Conservation (phyloP, 2,888 invertebrate genomes). For the Eilema sororculum region DNA sequence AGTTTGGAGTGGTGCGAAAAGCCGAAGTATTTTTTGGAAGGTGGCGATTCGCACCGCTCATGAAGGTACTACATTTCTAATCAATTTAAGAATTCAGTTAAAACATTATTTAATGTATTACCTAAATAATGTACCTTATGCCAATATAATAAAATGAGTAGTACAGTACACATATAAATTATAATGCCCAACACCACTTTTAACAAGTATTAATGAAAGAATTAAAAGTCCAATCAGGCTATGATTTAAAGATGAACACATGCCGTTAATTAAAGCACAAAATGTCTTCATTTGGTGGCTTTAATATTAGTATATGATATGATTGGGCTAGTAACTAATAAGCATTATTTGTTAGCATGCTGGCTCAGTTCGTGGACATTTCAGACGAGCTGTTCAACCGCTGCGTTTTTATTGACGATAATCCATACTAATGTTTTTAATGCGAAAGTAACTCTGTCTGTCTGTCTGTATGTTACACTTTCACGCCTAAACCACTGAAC, state of each 20-base stretch:
- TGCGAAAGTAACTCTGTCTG: no score
- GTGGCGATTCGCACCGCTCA: no score
- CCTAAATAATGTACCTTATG: background rate
- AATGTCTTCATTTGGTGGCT: conserved; percentile 50
- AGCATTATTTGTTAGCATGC: conserved; percentile 35
- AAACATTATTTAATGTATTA: conserved; percentile 12
- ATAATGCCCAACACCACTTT: conserved; percentile 18
- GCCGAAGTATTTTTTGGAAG: no score
- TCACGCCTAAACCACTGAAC: no score
- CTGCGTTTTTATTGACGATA: conserved; percentile 14
- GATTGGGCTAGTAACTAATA: conserved; percentile 47
- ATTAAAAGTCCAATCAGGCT: conserved; percentile 40
- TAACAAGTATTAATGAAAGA: conserved; percentile 39
- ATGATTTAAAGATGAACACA: conserved; percentile 46
- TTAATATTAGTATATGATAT: conserved; percentile 33
- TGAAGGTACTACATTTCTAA: no score
- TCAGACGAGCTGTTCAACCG: conserved; percentile 24
- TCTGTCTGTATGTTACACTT: no score
- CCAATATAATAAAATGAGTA: conserved; percentile 10
- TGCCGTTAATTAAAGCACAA: conserved; percentile 39
- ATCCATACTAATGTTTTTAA: no score
- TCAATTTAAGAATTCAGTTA: background rate
- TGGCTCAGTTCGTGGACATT: conserved; percentile 13
- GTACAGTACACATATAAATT: conserved; percentile 8
- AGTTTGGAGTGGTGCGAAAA: no score